Percentiles rank a stretch among this genome's conserved stretches.
phyloP scores from a whole-genome alignment of 2,888 invertebrate genomes.

The Cephalotes varians region DNA sequence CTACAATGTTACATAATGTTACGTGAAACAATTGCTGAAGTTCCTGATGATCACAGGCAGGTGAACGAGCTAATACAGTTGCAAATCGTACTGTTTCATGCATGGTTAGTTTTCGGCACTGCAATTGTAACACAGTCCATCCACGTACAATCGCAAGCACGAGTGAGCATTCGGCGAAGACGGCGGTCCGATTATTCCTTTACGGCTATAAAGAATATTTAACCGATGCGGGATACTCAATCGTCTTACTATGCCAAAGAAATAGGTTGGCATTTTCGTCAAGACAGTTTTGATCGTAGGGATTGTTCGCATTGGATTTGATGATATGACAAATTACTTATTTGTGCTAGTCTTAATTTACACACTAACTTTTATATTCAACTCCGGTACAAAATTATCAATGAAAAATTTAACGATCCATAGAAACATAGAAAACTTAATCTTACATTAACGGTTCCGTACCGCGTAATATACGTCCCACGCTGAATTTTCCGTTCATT shows the following conservation, averaged over 20 bases:
- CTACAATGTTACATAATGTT: background rate
- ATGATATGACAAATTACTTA: background rate
- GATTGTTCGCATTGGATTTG: background rate
- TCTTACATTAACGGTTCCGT: too few species aligned
- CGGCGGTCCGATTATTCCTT: conserved; percentile 25
- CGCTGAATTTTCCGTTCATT: too few species aligned
- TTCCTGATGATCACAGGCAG: background rate
- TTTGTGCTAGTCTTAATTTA: background rate
- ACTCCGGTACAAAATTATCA: background rate
- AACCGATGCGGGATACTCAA: conserved; percentile 21
- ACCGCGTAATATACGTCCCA: too few species aligned
- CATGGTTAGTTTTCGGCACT: conserved; percentile 32
- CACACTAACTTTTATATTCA: background rate
- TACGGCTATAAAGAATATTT: conserved; percentile 21
- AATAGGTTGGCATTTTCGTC: conserved; percentile 21
- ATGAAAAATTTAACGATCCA: background rate
- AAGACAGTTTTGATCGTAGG: background rate
- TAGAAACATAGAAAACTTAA: background rate
- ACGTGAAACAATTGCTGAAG: background rate
- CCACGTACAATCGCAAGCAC: conserved; percentile 51
- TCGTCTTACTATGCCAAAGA: conserved; percentile 23
- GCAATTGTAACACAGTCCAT: conserved; percentile 28
- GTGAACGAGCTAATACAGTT: background rate
- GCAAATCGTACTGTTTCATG: conserved; percentile 42
- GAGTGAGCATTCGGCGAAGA: conserved; percentile 42